Base-by-base conservation (phyloP, 2,113 vertebrate species). In the Anguilla japonica region DNA sequence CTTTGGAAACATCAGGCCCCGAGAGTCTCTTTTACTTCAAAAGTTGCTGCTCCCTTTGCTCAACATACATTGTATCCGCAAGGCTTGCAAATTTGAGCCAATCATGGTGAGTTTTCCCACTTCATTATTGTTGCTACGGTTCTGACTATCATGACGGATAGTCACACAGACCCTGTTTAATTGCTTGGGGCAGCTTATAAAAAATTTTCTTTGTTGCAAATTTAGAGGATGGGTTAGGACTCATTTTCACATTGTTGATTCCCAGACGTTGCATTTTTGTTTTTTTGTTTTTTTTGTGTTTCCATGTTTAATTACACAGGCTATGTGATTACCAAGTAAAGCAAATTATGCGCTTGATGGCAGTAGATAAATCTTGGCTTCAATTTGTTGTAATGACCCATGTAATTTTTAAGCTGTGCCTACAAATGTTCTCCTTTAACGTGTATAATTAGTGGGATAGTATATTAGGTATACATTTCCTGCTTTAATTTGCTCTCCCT, bases 281-380 rank as follows among this genome's bases (percentile, higher is more conserved):
- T 80, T 87, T 71, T 87, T 86, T 80, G 43, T 46, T 46, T 4
- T 46, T 43, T 46, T 46, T 83, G 81, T 89, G 84, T 91, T 91
- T 91, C 92, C 91, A 90, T 88, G 82, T 93, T 93, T 94, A 92
- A 94, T 94, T 93, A 94, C 87, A 87, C 41, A 40, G 85, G 67
- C 88, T 85, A 90, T 92, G 91, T 94, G 93, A 94, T 95, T 93
- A 94, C 87, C 92, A 92, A 93, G 91, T 94, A 91, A 94, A 94
- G 93, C 92, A 93, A 95, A 95, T 90, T 84, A 91, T 93, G 92
- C 89, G 89, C 92, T 93, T 87, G 91, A 91, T 92, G 93, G 93
- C 94, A 92, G 93, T 92, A 94, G 94, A 95, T 96, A 96, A 95
- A 95, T 96, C 95, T 92, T 88, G 67, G 88, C 92, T 93, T 93